Percentiles rank a stretch among this genome's conserved stretches.
Conservation (phyloP, 2,888 invertebrate genomes). For the Kryphioiulus occultus region DNA sequence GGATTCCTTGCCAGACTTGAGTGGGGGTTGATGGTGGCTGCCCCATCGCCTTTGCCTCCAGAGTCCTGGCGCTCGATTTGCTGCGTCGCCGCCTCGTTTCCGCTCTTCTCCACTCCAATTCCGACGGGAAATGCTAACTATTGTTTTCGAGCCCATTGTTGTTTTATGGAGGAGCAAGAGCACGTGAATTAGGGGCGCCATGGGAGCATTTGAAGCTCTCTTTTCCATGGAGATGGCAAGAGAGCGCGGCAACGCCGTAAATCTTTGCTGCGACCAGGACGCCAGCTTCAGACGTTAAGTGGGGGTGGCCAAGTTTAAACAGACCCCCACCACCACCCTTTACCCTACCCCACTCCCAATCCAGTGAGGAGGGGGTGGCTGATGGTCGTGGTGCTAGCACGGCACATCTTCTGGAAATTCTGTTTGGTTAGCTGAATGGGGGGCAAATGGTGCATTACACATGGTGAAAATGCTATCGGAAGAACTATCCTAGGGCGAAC, state of each 20-base stretch:
- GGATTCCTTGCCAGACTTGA: background rate
- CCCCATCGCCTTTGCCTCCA: background rate
- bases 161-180: constrained; percentile 35
- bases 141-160: constrained; percentile 31
- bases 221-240: constrained; percentile 8
- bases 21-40: background rate
- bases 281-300: background rate
- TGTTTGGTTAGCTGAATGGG: background rate
- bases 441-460: background rate
- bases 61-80: constrained; percentile 35
- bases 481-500: no score
- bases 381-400: background rate
- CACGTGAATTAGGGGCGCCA: constrained; percentile 26
- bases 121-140: constrained; percentile 28
- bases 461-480: background rate
- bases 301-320: background rate
- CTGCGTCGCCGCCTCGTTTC: constrained; percentile 35
- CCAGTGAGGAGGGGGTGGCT: background rate
- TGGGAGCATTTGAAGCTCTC: constrained; percentile 29
- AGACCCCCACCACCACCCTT: no score
- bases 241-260: constrained; percentile 22
- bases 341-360: background rate
- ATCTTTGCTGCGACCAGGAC: constrained; percentile 19
- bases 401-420: background rate
- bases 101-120: constrained; percentile 25